A percentile compares a stretch with the other conserved stretches of the same genome.
These are phyloP conservation scores for Castor canadensis DNA, from an alignment of 2,113 vertebrate species.

Conservation along the genomic window DNA sequence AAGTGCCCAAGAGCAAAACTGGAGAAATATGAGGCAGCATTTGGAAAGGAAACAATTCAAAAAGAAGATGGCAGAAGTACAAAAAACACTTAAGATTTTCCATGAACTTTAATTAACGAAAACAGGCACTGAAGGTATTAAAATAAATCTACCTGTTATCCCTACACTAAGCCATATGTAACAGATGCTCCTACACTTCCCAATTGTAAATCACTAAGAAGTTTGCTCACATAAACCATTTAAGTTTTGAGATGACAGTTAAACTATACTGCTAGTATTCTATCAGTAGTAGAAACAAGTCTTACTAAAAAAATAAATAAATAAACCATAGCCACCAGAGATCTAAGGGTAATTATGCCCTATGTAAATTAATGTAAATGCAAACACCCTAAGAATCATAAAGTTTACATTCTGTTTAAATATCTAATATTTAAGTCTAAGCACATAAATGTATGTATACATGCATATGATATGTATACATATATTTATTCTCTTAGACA, in stretches of 20 bases:
- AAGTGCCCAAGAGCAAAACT: neutral
- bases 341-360: conserved; percentile 37
- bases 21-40: neutral
- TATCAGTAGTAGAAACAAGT: neutral
- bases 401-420: conserved; percentile 48
- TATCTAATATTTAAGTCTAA: neutral
- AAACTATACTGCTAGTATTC: neutral
- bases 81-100: neutral
- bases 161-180: no score
- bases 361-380: conserved; percentile 24
- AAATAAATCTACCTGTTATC: neutral
- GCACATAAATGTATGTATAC: neutral
- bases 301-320: neutral
- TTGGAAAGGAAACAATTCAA: neutral
- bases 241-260: neutral
- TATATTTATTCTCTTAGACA: neutral
- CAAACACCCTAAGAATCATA: conserved; percentile 25
- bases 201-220: neutral
- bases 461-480: neutral
- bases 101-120: neutral
- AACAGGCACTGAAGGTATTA: neutral
- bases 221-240: neutral
- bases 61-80: neutral
- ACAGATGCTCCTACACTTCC: neutral
- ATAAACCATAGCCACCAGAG: neutral